Evolutionary conservation across 2,888 invertebrate species (phyloP).

Genomic region (Glyphotaelius pellucidus): DNA sequence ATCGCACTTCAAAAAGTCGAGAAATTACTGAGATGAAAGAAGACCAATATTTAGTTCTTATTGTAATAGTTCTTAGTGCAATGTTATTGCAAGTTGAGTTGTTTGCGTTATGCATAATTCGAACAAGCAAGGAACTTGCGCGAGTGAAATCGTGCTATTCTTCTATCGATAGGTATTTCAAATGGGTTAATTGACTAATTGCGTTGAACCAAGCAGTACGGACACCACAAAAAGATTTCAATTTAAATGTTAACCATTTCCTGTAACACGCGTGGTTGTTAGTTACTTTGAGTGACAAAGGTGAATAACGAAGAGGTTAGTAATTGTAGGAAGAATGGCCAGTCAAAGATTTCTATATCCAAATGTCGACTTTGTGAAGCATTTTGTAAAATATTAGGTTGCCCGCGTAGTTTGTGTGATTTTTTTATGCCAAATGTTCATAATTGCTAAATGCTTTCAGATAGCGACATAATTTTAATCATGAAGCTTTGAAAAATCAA

Average conservation of each 20-base stretch:
- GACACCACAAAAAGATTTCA: not conserved
- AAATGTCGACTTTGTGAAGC: not conserved
- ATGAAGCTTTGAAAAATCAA: too few species aligned
- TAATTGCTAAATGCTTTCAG: too few species aligned
- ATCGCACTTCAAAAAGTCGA: not conserved
- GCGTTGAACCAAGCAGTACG: not conserved
- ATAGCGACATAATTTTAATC: too few species aligned
- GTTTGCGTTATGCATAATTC: not conserved
- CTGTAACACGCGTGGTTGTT: not conserved
- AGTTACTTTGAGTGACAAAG: not conserved
- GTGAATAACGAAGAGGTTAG: not conserved
- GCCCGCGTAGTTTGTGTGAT: not conserved
- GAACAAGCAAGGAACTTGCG: slow-evolving; percentile 50
- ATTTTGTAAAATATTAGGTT: too few species aligned
- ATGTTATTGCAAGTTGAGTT: not conserved
- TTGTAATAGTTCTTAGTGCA: too few species aligned
- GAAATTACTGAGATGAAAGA: not conserved
- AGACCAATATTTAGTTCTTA: not conserved
- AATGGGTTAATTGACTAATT: not conserved
- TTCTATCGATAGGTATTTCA: not conserved
- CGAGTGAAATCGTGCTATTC: not conserved
- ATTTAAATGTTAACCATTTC: not conserved
- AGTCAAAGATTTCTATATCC: not conserved
- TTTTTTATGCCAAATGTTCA: too few species aligned
- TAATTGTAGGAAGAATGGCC: not conserved